Evolutionary conservation across 2,113 vertebrate species (phyloP), one percentile per base, ranked within the genome.

Genomic region (Macheiramphus alcinus): DNA sequence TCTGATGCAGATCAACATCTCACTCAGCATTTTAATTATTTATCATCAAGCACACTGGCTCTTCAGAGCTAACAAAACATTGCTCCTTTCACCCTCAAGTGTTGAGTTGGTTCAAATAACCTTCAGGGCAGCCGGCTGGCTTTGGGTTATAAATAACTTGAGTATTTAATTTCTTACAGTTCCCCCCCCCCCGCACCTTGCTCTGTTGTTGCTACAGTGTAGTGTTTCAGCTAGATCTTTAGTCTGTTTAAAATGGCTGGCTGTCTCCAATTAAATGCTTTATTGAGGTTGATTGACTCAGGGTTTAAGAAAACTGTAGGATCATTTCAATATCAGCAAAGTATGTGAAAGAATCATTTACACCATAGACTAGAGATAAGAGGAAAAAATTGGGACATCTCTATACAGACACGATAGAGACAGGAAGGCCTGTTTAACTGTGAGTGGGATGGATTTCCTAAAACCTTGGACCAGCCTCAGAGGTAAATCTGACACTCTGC

Each of bases 101-200:
- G 86, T 93, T 94, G 95, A 97, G 73, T 62, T 94, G 80, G 86
- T 89, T 97, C 56, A 58, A 89, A 81, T 95, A 94, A 94, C 65
- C 73, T 94, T 56, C 61, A 94, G 91, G 93, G 91, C 86, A 96
- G 70, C 31, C 0, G 22, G 7, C 86, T 95, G 78, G 48, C 62
- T 87, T 68, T 91, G 29, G 47, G 48, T 94, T 97, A 97, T 96
- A 91, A 91, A 95, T 96, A 97, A 89, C 88, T 75, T 8, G 16
- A 80, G 53, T 93, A 91, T 91, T 95, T 97, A 0, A 91, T 94
- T 91, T 96, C 70, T 94, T 91, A 75, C 16, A 19, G 13, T 88
- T 6, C 6, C 7, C 14, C 25, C 8, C 50, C 7, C 25, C 48
- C 48, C 10, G 2, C 23, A 8, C 13, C 31, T 83, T 52, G 5